Conservation (phyloP, 2,113 vertebrate genomes). For the Anser cygnoides region DNA sequence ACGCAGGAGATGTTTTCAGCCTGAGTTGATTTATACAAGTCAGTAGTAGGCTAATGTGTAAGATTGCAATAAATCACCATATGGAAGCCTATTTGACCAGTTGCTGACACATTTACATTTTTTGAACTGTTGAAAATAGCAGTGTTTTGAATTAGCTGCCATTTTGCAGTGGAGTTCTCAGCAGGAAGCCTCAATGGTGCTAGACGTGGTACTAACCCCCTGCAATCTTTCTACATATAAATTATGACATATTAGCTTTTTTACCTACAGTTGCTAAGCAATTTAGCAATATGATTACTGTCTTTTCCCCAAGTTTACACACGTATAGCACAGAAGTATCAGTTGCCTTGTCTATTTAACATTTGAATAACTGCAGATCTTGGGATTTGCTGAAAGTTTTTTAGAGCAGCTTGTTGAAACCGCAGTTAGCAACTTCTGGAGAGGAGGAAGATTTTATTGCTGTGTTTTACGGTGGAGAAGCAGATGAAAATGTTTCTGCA, state of each 20-base stretch:
- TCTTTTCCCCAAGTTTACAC: not conserved
- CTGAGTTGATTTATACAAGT: conserved; percentile 12
- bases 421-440: not conserved
- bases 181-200: conserved; percentile 4
- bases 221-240: conserved; percentile 30
- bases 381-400: not conserved
- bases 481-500: not conserved
- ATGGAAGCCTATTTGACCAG: conserved; percentile 30
- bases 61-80: not conserved
- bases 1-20: not conserved
- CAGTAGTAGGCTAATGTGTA: not conserved
- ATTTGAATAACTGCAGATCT: not conserved
- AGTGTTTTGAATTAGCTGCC: conserved; percentile 40
- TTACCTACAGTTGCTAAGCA: conserved; percentile 57
- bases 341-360: not conserved
- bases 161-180: conserved; percentile 30
- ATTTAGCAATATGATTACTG: not conserved
- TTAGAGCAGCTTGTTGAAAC: not conserved
- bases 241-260: conserved; percentile 51
- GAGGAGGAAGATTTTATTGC: not conserved
- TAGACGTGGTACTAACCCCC: conserved; percentile 21
- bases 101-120: conserved; percentile 53
- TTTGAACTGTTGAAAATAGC: conserved; percentile 38
- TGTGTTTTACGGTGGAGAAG: not conserved
- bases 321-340: not conserved